Evolutionary conservation across 2,113 vertebrate species (phyloP), one percentile per base, ranked within the genome.

Genomic region (Sceloporus undulatus): DNA sequence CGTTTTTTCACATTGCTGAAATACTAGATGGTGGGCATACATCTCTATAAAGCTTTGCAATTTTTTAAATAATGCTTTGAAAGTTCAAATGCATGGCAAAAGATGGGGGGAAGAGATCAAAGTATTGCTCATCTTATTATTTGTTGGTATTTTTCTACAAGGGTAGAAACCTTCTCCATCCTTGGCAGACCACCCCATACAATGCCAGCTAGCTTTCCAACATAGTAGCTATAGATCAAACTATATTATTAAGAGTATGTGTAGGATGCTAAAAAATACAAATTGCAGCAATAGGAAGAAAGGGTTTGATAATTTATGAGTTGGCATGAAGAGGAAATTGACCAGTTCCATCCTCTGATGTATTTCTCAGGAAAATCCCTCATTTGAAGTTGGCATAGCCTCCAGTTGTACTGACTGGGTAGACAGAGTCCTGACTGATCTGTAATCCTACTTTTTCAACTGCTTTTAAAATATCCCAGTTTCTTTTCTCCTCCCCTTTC

Each of bases 1-100:
- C 1, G 81, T 18, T 90, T 87, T 78, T 62, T 73, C 42, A 8
- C 85, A 88, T 59, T 88, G 21, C 66, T 77, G 77, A 87, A 86
- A 52, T 5, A 82, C 9, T 56, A 79, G 52, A 84, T 34, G 62
- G 9, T 66, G 27, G 66, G 65, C 14, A 5, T 86, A 75, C 25
- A 59, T 73, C 68, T 56, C 29, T 52, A 83, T 73, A 65, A 86
- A 82, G 42, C n/a, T 25, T 29, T 74, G 27, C 65, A 78, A 40
- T 73, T n/a, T 79, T 62, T 71, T 59, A 1, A 34, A 79, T 27
- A 89, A 59, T 54, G 38, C 73, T 85, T 1, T 48, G 76, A 3
- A 93, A 66, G 6, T 25, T 92, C 1, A 56, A 84, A 81, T 81
- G 82, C 76, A 78, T 9, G 70, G 52, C 68, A 62, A n/a, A 56